phyloP scores from a whole-genome alignment of 2,113 vertebrate species.

The Greenwoodochromis staneri region DNA sequence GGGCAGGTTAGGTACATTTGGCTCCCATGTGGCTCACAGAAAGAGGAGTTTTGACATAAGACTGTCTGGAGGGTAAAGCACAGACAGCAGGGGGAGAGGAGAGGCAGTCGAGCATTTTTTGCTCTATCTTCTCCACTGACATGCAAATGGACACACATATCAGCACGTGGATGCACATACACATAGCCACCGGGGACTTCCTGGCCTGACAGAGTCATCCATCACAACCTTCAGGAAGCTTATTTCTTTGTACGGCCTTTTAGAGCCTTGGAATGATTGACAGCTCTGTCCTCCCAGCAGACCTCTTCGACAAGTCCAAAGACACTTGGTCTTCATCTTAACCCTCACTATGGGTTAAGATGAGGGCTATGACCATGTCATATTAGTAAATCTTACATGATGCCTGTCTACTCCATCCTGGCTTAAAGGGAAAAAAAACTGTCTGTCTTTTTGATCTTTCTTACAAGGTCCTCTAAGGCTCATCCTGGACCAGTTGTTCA shows the following conservation, averaged over 20 bases:
- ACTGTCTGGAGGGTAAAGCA: slow-evolving; percentile 52
- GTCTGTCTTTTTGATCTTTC: slow-evolving; percentile 9
- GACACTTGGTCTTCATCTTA: background rate
- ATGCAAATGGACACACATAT: slow-evolving; percentile 36
- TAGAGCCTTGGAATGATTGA: slow-evolving; percentile 24
- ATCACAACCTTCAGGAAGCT: slow-evolving; percentile 48
- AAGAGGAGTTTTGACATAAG: slow-evolving; percentile 34
- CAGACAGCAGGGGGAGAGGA: background rate
- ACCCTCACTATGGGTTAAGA: background rate
- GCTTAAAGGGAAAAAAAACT: background rate
- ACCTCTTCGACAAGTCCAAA: slow-evolving; percentile 12
- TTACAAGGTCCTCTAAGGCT: slow-evolving; percentile 90
- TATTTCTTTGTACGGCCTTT: slow-evolving; percentile 38
- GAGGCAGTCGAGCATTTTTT: background rate
- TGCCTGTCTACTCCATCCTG: background rate
- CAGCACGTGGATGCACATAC: background rate
- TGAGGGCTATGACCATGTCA: background rate
- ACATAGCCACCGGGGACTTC: slow-evolving; percentile 6
- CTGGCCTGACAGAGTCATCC: slow-evolving; percentile 35
- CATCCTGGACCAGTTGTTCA: slow-evolving; percentile 97
- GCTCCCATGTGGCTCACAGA: background rate
- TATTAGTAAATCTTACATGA: background rate
- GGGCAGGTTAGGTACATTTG: slow-evolving; percentile 15
- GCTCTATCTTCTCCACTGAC: background rate
- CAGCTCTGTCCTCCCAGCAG: slow-evolving; percentile 5